Evolutionary conservation across 2,113 vertebrate species (phyloP).

Genomic region (Bubo bubo): DNA sequence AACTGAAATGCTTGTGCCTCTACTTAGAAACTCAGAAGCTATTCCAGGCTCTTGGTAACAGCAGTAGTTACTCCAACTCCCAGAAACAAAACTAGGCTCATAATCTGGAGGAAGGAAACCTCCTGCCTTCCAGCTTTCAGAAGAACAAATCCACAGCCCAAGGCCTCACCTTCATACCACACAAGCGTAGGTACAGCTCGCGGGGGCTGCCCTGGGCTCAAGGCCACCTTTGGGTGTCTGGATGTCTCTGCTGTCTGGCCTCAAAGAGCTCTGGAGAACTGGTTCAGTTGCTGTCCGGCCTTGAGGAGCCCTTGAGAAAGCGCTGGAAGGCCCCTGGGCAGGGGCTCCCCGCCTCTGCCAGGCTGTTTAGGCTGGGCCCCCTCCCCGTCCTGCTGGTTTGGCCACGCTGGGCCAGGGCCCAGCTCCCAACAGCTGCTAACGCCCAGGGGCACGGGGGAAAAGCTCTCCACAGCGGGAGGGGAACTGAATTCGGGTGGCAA

Average conservation of each 20-base stretch:
- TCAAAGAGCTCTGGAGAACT: too few species aligned
- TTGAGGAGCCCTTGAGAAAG: background rate
- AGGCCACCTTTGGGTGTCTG: background rate
- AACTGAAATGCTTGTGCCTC: background rate
- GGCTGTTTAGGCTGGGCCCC: background rate
- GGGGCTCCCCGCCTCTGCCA: too few species aligned
- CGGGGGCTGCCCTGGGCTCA: background rate
- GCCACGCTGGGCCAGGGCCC: rapidly evolving
- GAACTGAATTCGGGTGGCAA: background rate
- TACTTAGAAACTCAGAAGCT: background rate
- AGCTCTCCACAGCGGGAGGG: background rate
- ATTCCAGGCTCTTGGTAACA: background rate
- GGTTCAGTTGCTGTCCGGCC: background rate
- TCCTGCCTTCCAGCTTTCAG: background rate
- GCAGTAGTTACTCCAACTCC: background rate
- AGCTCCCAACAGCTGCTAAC: rapidly evolving
- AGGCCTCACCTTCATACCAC: too few species aligned
- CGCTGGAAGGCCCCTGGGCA: too few species aligned
- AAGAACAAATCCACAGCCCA: too few species aligned
- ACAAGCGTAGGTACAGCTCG: too few species aligned
- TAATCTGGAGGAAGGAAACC: background rate
- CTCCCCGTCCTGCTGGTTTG: background rate
- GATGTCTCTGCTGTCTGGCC: too few species aligned
- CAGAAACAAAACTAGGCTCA: background rate
- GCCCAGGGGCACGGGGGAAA: background rate